These are phyloP conservation scores for Archocentrus centrarchus DNA, from an alignment of 2,113 vertebrate species.

Conservation along the genomic window DNA sequence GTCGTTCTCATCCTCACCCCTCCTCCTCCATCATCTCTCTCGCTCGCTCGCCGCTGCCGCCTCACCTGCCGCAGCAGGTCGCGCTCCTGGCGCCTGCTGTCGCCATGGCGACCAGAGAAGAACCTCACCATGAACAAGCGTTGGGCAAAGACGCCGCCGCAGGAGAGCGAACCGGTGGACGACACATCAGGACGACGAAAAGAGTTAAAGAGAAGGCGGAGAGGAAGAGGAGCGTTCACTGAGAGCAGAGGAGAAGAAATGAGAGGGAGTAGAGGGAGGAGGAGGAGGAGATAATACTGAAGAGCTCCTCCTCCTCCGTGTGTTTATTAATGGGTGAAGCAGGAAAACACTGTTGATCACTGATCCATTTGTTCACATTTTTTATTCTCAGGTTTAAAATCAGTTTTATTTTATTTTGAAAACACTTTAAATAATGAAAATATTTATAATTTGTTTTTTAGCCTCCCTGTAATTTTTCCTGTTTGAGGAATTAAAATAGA, in stretches of 20 bases:
- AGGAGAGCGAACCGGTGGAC: background rate
- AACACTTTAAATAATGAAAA: background rate
- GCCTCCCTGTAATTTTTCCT: background rate
- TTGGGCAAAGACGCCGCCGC: background rate
- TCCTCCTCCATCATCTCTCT: slow-evolving; percentile 12
- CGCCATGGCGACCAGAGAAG: background rate
- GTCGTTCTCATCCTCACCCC: slow-evolving; percentile 28
- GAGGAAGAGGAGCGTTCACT: background rate
- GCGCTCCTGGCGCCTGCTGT: background rate
- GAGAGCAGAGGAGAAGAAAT: background rate
- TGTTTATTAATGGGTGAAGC: background rate
- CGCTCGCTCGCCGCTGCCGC: slow-evolving; percentile 9
- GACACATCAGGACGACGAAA: background rate
- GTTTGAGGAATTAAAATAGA: background rate
- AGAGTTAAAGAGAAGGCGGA: background rate
- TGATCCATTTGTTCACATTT: background rate
- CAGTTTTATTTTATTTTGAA: background rate
- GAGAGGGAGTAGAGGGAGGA: background rate
- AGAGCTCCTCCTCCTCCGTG: background rate
- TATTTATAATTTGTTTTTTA: background rate
- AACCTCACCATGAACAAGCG: slow-evolving; percentile 55
- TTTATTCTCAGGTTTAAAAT: slow-evolving; percentile 1
- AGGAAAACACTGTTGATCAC: background rate
- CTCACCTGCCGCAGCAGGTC: slow-evolving; percentile 36
- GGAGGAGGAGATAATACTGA: background rate